Evolutionary conservation across 2,797 vertebrate species (phyloP).

Genomic region (Clarias fuscus): DNA sequence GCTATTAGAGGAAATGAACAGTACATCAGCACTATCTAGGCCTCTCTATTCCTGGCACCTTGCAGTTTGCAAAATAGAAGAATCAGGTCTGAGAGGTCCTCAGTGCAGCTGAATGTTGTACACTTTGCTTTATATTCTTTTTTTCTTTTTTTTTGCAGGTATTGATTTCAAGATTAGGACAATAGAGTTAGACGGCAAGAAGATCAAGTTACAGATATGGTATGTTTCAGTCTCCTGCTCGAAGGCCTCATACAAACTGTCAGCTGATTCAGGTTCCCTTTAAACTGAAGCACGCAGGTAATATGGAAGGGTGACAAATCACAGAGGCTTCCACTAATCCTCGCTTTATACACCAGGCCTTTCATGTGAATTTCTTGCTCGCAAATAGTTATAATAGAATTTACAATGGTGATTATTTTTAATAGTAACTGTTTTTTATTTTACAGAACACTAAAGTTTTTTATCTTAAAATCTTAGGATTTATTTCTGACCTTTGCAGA

Average conservation of each 20-base stretch:
- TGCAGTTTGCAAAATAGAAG: not conserved
- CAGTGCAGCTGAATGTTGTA: not conserved
- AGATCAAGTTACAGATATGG: conserved; percentile 98
- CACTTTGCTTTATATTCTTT: conserved; percentile 25
- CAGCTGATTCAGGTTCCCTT: not conserved
- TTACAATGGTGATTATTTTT: not conserved
- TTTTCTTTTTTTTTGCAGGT: conserved; percentile 67
- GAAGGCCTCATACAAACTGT: not conserved
- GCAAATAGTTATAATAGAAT: not conserved
- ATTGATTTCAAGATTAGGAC: conserved; percentile 98
- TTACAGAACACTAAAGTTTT: no score
- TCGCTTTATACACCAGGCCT: not conserved
- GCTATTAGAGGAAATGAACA: not conserved
- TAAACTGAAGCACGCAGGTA: not conserved
- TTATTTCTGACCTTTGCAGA: no score
- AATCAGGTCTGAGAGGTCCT: not conserved
- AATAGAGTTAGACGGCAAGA: conserved; percentile 96
- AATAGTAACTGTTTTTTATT: not conserved
- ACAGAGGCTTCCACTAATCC: not conserved
- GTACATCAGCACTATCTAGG: not conserved
- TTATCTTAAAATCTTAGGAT: no score
- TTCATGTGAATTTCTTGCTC: not conserved
- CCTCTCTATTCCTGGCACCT: not conserved
- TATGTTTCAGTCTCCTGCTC: conserved; percentile 65
- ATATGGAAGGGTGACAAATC: not conserved